Evolutionary conservation across 2,113 vertebrate genomes (phyloP).

Genomic region (Machaerirhynchus nigripectus): DNA sequence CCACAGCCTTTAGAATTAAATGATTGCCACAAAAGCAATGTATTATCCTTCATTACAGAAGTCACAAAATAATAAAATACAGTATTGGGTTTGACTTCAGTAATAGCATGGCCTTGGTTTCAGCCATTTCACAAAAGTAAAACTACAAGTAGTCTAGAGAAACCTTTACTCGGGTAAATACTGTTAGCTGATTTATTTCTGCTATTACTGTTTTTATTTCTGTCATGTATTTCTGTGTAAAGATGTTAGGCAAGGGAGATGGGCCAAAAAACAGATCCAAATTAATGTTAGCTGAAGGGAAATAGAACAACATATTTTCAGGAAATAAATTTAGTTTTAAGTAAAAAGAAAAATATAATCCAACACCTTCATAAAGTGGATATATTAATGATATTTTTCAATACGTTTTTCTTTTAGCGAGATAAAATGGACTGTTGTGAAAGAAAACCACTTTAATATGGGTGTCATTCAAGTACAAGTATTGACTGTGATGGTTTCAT

Average conservation of each 20-base stretch:
- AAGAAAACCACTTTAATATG: background rate
- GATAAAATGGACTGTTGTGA: background rate
- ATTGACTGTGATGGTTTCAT: background rate
- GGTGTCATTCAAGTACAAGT: background rate
- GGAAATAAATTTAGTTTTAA: background rate
- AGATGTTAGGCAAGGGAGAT: background rate
- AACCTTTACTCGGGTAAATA: background rate
- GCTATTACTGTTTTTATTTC: background rate
- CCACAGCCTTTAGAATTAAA: background rate
- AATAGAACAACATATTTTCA: background rate
- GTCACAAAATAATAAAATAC: background rate
- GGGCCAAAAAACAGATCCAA: background rate
- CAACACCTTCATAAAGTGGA: background rate
- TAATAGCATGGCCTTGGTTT: background rate
- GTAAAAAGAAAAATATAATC: background rate
- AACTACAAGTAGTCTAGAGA: background rate
- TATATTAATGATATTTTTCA: background rate
- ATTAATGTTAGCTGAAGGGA: background rate
- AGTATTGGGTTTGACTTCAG: background rate
- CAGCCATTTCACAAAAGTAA: background rate
- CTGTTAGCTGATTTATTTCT: background rate
- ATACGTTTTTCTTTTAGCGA: background rate
- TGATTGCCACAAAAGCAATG: background rate
- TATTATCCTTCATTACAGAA: background rate
- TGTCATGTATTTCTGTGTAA: background rate